These are phyloP conservation scores for Xerus rutilus DNA, from an alignment of 2,797 vertebrate genomes.

Conservation along the genomic window DNA sequence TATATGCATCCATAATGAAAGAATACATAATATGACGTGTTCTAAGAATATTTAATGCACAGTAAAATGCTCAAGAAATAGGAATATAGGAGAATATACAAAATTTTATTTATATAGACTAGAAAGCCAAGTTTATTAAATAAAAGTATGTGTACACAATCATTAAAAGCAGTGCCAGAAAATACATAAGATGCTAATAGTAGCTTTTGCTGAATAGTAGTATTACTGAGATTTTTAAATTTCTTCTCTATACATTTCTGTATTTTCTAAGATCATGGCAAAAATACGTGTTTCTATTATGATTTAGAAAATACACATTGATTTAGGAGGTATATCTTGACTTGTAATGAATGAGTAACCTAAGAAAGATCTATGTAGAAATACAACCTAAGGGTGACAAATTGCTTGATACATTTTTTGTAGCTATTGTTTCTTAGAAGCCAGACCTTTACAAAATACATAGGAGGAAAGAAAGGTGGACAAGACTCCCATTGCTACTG, in stretches of 20 bases:
- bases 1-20: not conserved
- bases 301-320: not conserved
- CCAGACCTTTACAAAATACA: not conserved
- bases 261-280: not conserved
- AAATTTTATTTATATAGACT: not conserved
- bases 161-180: not conserved
- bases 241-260: not conserved
- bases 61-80: not conserved
- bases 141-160: not conserved
- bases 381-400: not conserved
- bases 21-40: not conserved
- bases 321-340: not conserved
- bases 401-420: not conserved
- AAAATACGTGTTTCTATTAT: not conserved
- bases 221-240: not conserved
- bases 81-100: not conserved
- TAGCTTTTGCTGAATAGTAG: not conserved
- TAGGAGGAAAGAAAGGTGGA: not conserved
- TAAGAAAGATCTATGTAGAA: slow-evolving; percentile 3
- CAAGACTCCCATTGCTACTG: not conserved
- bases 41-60: not conserved
- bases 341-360: not conserved
- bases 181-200: not conserved
- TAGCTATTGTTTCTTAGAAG: not conserved
- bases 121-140: not conserved